phyloP scores from a whole-genome alignment of 2,113 vertebrate species.

The Paracanthobrama guichenoti region DNA sequence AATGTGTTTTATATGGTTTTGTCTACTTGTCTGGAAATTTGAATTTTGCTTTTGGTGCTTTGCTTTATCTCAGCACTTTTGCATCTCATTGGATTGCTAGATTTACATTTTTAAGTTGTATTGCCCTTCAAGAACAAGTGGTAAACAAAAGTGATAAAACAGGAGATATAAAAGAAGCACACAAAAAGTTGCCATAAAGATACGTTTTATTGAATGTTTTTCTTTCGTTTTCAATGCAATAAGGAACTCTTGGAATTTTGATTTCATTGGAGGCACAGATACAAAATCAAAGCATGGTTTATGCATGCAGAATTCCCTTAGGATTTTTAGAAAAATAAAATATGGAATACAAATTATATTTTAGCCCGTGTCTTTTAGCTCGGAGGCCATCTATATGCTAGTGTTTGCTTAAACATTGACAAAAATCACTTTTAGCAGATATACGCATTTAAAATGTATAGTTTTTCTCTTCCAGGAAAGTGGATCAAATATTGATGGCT shows the following conservation, averaged over 20 bases:
- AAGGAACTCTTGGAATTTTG: background rate
- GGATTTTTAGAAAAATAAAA: background rate
- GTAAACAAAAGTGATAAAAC: background rate
- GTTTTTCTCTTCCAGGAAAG: background rate
- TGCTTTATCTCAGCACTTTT: too few relatives aligned
- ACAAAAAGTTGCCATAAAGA: background rate
- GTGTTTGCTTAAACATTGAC: background rate
- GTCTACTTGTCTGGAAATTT: background rate
- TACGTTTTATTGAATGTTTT: background rate
- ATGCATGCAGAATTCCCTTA: background rate
- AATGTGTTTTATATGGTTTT: background rate
- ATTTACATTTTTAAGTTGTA: background rate
- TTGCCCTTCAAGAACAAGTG: background rate
- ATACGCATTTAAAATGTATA: background rate
- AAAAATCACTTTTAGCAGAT: conserved; percentile 6
- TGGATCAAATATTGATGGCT: background rate
- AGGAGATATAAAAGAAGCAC: background rate
- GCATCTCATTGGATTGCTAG: too few relatives aligned
- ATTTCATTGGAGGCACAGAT: background rate
- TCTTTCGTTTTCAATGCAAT: background rate
- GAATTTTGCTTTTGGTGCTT: background rate
- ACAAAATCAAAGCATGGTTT: background rate
- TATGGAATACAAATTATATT: background rate
- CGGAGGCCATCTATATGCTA: background rate
- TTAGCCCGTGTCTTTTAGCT: too few relatives aligned